Conservation (phyloP, 2,113 vertebrate genomes). For the Fulica atra region DNA sequence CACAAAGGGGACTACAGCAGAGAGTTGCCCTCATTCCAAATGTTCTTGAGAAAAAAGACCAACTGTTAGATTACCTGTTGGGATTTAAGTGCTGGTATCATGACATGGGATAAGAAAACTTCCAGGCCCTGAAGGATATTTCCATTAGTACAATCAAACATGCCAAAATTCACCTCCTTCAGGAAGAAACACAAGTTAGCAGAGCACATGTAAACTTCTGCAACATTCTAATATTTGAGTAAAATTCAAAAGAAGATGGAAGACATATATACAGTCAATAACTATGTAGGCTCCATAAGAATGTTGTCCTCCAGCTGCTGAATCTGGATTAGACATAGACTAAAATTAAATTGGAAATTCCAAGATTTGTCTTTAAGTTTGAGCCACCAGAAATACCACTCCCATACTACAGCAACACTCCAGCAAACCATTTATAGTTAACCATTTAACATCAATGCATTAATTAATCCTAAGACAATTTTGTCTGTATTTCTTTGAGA, state of each 20-base stretch:
- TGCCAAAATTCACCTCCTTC: slow-evolving; percentile 80
- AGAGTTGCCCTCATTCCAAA: not conserved
- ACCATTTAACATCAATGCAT: not conserved
- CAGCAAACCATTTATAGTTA: not conserved
- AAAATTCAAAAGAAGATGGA: not conserved
- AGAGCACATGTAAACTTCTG: not conserved
- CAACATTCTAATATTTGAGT: not conserved
- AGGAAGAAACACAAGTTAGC: not conserved
- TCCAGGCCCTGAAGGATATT: slow-evolving; percentile 77
- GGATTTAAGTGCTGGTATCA: slow-evolving; percentile 78
- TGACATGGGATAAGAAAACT: slow-evolving; percentile 75
- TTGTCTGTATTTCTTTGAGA: not conserved
- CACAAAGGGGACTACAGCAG: not conserved
- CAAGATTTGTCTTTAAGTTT: not conserved
- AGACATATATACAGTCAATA: not conserved
- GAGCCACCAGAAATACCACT: not conserved
- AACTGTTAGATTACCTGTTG: slow-evolving; percentile 75
- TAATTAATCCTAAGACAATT: not conserved
- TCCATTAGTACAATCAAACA: slow-evolving; percentile 74
- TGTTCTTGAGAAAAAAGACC: not conserved
- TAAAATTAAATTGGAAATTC: not conserved
- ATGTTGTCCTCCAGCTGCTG: not conserved
- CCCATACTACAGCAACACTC: not conserved
- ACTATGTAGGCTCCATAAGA: not conserved
- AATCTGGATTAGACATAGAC: not conserved